These are phyloP conservation scores for Pararge aegeria DNA, from an alignment of 1,140 invertebrate genomes.

Conservation along the genomic window DNA sequence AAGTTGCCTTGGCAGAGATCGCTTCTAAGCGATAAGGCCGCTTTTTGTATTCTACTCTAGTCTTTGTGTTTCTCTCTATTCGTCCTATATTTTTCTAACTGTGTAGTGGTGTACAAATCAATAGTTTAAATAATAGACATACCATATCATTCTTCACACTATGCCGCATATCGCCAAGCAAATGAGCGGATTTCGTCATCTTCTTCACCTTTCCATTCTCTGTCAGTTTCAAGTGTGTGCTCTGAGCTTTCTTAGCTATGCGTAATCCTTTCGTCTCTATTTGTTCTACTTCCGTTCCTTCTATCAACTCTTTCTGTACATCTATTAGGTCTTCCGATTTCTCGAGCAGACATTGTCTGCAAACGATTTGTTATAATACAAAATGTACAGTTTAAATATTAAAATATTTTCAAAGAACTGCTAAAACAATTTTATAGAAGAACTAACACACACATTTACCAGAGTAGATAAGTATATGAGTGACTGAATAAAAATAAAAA, in stretches of 20 bases:
- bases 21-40: too few species aligned
- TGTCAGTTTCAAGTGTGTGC: conserved; percentile 50
- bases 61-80: too few species aligned
- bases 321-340: conserved; percentile 20
- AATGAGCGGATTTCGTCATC: conserved; percentile 60
- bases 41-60: too few species aligned
- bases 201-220: conserved; percentile 48
- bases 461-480: too few species aligned
- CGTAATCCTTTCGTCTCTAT: conserved; percentile 31
- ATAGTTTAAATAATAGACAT: background rate
- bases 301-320: background rate
- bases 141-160: conserved; percentile 37
- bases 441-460: too few species aligned
- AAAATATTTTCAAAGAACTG: too few species aligned
- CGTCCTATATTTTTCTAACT: too few species aligned
- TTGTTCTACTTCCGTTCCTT: conserved; percentile 30
- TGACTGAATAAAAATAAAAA: too few species aligned
- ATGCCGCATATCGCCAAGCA: conserved; percentile 44
- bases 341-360: conserved; percentile 38
- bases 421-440: too few species aligned
- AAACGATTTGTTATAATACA: background rate
- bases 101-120: too few species aligned
- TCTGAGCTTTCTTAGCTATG: conserved; percentile 61
- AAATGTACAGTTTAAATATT: background rate
- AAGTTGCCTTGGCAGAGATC: too few species aligned